A percentile compares a stretch with the other conserved stretches of the same genome.
Evolutionary conservation across 1,140 invertebrate species (phyloP).

Genomic region (Tenebrio molitor): DNA sequence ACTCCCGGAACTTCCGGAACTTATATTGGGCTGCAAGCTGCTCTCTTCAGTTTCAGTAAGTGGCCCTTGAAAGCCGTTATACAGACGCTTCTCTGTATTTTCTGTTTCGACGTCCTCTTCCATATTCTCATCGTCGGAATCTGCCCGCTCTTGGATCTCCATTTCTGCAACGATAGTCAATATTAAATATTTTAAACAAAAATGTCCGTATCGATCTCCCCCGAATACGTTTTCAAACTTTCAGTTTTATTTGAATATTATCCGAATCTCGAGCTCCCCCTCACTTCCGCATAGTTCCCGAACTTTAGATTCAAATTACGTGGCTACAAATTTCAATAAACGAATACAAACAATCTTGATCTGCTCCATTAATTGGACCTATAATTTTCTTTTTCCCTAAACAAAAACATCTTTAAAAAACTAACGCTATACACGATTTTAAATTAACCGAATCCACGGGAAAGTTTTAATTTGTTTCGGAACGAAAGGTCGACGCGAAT

Average conservation of each 20-base stretch:
- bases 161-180: conserved; percentile 60
- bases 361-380: not conserved
- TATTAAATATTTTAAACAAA: conserved; percentile 40
- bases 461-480: conserved; percentile 36
- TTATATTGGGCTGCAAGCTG: conserved; percentile 54
- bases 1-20: conserved; percentile 48
- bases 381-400: not conserved
- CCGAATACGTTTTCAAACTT: conserved; percentile 5
- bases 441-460: conserved; percentile 1
- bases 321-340: conserved; percentile 11
- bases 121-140: conserved; percentile 58
- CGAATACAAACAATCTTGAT: conserved; percentile 4
- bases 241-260: conserved; percentile 11
- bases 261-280: not conserved
- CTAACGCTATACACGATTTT: not conserved
- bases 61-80: conserved; percentile 63
- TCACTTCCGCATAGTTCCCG: conserved; percentile 1
- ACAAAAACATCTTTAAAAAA: not conserved
- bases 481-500: conserved; percentile 17
- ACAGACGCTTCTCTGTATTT: conserved; percentile 58
- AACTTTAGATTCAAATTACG: conserved; percentile 5
- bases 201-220: conserved; percentile 7
- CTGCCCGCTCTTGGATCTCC: conserved; percentile 61
- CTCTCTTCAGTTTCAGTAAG: conserved; percentile 59
- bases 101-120: conserved; percentile 54